phyloP scores from a whole-genome alignment of 30 jellyfish, hydroid and myxozoan species.

The Chironex yamaguchii region DNA sequence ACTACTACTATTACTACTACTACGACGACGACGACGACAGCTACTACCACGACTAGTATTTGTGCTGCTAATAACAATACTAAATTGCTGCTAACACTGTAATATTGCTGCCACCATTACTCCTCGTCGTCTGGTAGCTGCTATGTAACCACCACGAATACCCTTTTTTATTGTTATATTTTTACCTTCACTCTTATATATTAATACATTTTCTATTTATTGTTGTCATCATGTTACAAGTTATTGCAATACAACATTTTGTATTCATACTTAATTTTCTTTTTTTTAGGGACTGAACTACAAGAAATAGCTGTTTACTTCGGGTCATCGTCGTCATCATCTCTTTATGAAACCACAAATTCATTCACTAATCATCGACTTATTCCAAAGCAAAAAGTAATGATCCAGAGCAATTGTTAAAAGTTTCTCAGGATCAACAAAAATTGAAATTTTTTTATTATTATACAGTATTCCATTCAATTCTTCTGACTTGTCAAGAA shows the following conservation, averaged over 20 bases:
- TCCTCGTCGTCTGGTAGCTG: no score
- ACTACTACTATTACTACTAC: slow-evolving; percentile 3
- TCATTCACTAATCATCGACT: not conserved
- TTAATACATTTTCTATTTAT: no score
- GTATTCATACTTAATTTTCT: not conserved
- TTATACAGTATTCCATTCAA: no score
- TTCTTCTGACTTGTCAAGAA: no score
- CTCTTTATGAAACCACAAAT: not conserved
- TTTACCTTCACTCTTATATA: no score
- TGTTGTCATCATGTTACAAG: no score
- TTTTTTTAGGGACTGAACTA: not conserved
- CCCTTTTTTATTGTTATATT: no score
- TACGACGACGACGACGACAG: not conserved
- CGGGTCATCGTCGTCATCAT: not conserved
- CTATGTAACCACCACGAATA: not conserved
- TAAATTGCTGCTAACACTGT: no score
- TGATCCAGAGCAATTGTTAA: not conserved
- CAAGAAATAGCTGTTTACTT: not conserved
- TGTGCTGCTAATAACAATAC: no score
- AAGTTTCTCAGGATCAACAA: no score
- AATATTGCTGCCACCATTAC: no score
- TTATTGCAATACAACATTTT: not conserved
- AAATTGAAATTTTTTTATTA: no score
- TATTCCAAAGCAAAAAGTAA: not conserved
- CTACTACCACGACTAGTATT: slow-evolving; percentile 12